Percentiles rank a stretch among this genome's conserved stretches.
Conservation (phyloP, 2,797 vertebrate genomes). For the Borostomias antarcticus region DNA sequence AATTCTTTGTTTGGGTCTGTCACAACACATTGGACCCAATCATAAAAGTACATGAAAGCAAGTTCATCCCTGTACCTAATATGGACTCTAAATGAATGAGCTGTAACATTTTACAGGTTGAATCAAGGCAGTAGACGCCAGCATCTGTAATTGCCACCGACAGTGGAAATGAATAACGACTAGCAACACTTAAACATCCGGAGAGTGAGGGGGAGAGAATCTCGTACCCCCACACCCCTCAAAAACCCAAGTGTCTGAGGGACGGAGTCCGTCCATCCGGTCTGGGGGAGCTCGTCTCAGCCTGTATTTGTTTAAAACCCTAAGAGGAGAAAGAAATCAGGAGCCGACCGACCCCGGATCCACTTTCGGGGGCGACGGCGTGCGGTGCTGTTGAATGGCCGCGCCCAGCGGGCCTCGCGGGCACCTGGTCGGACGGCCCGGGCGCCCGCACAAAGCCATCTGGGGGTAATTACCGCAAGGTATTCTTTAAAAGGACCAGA, state of each 20-base stretch:
- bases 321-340: slow-evolving; percentile 81
- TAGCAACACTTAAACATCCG: background rate
- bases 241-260: no score
- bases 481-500: slow-evolving; percentile 99
- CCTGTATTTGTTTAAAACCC: slow-evolving; percentile 84
- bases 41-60: background rate
- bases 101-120: no score
- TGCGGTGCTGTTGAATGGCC: slow-evolving; percentile 86
- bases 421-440: slow-evolving; percentile 95
- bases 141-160: no score
- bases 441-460: slow-evolving; percentile 91
- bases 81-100: no score
- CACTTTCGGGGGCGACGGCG: slow-evolving; percentile 82
- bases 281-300: slow-evolving; percentile 16
- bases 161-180: no score
- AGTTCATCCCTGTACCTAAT: no score
- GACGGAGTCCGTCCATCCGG: no score
- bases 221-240: background rate
- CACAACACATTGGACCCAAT: background rate
- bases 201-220: background rate
- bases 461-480: slow-evolving; percentile 99
- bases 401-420: slow-evolving; percentile 90
- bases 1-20: background rate
- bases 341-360: slow-evolving; percentile 88
- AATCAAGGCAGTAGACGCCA: no score